Evolutionary conservation across 1,140 invertebrate species (phyloP), one percentile per base, ranked within the genome.

Genomic region (Saccostrea glomerata): DNA sequence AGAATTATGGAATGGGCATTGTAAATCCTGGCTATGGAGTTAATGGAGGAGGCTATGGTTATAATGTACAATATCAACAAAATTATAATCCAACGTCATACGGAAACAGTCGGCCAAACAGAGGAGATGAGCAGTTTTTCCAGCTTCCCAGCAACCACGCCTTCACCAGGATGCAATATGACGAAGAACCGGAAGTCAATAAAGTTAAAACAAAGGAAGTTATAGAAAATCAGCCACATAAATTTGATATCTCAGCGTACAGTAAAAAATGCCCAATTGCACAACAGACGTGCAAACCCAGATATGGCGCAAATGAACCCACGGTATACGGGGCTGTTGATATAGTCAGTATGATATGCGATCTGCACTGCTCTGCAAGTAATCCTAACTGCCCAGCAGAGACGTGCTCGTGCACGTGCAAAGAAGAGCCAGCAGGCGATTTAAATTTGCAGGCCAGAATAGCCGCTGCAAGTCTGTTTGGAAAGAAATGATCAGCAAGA

Each of bases 271-370:
- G 84, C 60, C 25, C 55, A 13, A 63, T 40, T 7, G 30, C 55
- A 36, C 12, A 58, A 15, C 84, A 85, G 25, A 63, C 58, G 4
- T 85, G 84, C 55, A 58, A 20, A 13, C 84, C 84, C 13, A 23
- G 30, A 20, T 85, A 85, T 25, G 84, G 84, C 13, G 55, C 40
- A 12, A 85, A 58, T n/a, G 40, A 84, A 20, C 23, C 54, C 17
- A 85, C 84, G 0, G 47, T 85, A 4, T 85, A 85, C 56, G 84
- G 84, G 55, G 20, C 20, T 40, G 56, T 85, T 23, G 30, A 58
- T 47, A 85, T 85, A 13, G 47, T 85, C 58, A 63, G 56, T 63
- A 85, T 85, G 84, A 85, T 85, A 54, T 85, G 84, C 47, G 84
- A 85, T 11, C 17, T 85, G 2, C 47, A 85, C 25, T 85, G 84